Evolutionary conservation across 1,140 invertebrate genomes (phyloP).

Genomic region (Gerris buenoi): DNA sequence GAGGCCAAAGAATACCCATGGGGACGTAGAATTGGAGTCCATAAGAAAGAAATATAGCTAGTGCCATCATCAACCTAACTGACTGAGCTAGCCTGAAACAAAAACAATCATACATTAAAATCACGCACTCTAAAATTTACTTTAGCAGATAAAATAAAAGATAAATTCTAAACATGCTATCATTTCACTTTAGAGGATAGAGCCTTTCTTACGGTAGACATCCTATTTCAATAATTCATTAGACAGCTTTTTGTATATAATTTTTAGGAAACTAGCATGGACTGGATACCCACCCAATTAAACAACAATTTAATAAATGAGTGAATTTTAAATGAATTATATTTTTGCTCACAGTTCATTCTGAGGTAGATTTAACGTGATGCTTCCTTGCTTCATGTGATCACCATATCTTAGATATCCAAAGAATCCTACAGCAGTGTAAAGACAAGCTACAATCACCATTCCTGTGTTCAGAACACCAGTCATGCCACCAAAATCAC

Average conservation of each 20-base stretch:
- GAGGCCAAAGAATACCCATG: slow-evolving; percentile 65
- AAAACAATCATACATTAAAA: slow-evolving; percentile 18
- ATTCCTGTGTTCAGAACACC: slow-evolving; percentile 80
- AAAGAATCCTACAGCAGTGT: slow-evolving; percentile 76
- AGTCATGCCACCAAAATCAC: slow-evolving; percentile 63
- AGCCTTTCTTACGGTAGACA: too few relatives aligned
- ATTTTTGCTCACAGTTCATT: slow-evolving; percentile 59
- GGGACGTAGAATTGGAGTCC: slow-evolving; percentile 86
- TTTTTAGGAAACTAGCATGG: too few relatives aligned
- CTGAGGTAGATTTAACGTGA: slow-evolving; percentile 66
- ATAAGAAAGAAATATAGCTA: slow-evolving; percentile 75
- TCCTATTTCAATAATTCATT: too few relatives aligned
- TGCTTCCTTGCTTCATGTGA: slow-evolving; percentile 50
- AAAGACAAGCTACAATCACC: slow-evolving; percentile 65
- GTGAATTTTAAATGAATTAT: too few relatives aligned
- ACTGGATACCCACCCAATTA: too few relatives aligned
- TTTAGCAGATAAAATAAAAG: too few relatives aligned
- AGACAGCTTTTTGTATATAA: too few relatives aligned
- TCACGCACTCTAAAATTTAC: too few relatives aligned
- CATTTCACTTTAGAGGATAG: too few relatives aligned
- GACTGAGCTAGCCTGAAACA: slow-evolving; percentile 57
- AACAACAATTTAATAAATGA: too few relatives aligned
- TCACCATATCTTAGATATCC: slow-evolving; percentile 81
- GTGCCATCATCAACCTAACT: slow-evolving; percentile 65
- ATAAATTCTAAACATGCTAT: too few relatives aligned